Percentiles rank a stretch among this genome's conserved stretches.
Conservation (phyloP, 1,140 invertebrate genomes). For the Sarcophaga peregrina region DNA sequence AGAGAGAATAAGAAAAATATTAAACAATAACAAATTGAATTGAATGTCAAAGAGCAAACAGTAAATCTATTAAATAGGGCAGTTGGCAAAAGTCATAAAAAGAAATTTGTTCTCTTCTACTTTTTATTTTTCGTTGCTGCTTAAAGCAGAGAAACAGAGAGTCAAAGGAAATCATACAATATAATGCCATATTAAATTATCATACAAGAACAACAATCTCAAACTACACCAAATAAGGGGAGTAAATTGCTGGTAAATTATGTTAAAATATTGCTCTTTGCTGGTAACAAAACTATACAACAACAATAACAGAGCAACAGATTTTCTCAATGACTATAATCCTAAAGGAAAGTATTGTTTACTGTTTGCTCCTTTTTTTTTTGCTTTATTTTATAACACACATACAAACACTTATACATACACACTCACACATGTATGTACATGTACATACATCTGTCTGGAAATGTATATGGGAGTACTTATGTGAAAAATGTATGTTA, state of each 20-base stretch:
- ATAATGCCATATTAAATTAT: background rate
- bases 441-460: background rate
- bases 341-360: conserved; percentile 52
- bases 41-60: background rate
- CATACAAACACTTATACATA: background rate
- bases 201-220: background rate
- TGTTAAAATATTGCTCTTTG: background rate
- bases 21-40: background rate
- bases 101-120: too few species aligned
- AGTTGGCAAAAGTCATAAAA: conserved; percentile 46
- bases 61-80: conserved; percentile 44
- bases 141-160: background rate
- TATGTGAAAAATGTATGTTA: background rate
- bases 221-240: background rate
- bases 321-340: conserved; percentile 66
- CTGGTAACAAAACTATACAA: background rate
- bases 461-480: background rate
- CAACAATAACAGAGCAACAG: conserved; percentile 57
- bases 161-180: background rate
- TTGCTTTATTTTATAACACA: conserved; percentile 37
- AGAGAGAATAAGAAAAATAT: conserved; percentile 36
- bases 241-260: background rate
- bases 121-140: background rate
- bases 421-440: too few species aligned
- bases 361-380: background rate